Evolutionary conservation across 2,888 invertebrate genomes (phyloP), one percentile per base, ranked within the genome.

Genomic region (Trachelus iudaicus): DNA sequence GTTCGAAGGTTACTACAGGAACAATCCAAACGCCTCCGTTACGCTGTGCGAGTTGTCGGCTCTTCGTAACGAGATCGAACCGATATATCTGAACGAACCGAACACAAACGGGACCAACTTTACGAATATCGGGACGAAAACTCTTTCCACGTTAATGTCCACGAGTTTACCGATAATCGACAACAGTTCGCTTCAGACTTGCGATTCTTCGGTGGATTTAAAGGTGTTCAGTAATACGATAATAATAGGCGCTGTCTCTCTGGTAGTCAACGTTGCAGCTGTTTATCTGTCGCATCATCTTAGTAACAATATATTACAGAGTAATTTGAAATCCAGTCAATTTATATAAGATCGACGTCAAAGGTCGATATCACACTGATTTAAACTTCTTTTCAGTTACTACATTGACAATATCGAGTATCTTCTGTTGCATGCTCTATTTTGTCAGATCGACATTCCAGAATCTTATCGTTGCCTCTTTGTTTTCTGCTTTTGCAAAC

Each of bases 201-300:
- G 95, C 84, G 90, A 92, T 73, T 92, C 93, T 74, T 90, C 92
- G 0, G 93, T 95, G 81, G 94, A 95, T 87, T 90, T 92, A 0
- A 90, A 91, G 0, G 94, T 95, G 11, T 95, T 95, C 87, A 91
- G 93, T 84, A 93, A 94, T 69, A 94, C 95, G 75, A 93, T 95
- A 81, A 92, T 93, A 84, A 94, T 95, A 83, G 95, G 95, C 0
- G 91, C 92, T 0, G 93, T 93, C 4, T 95, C 95, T 87, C 93
- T 94, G 37, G 85, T 94, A 0, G 93, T 94, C 88, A 95, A 95
- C 88, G 85, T 94, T 68, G 82, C 94, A 33, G 94, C 94, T 15
- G 94, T 95, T 13, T 93, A 93, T 86, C 91, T 94, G 0, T 94
- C 87, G 23, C 82, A 85, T 30, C 76, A 77, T 34, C 75, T 88